Conservation (phyloP, 1,140 invertebrate species). For the Bilobella aurantiaca region DNA sequence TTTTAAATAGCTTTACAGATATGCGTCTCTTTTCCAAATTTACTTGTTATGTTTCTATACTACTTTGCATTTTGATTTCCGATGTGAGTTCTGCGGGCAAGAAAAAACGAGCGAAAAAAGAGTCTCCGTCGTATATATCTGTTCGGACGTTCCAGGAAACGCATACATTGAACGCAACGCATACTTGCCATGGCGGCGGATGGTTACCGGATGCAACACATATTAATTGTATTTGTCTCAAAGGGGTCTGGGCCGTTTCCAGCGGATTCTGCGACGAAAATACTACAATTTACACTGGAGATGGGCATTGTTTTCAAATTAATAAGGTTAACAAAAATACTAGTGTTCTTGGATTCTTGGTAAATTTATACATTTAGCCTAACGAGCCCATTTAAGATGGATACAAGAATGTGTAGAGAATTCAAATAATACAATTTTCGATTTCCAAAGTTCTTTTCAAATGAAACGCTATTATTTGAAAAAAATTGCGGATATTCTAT, state of each 20-base stretch:
- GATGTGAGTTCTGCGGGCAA: background rate
- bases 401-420: no score
- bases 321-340: background rate
- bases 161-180: background rate
- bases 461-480: no score
- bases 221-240: background rate
- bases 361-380: no score
- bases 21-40: background rate
- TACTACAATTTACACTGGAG: background rate
- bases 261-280: background rate
- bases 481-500: no score
- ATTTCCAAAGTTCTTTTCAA: no score
- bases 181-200: background rate
- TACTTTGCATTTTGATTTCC: background rate
- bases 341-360: no score
- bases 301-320: conserved; percentile 1
- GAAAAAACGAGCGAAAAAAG: background rate
- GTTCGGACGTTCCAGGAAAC: background rate
- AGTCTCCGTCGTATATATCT: background rate
- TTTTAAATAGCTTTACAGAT: no score
- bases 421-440: no score
- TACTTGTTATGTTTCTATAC: background rate
- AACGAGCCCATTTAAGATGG: no score
- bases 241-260: background rate
- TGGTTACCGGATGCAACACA: background rate